Percentiles rank a stretch among this genome's conserved stretches.
Conservation (phyloP, 2,888 invertebrate genomes). For the Muscina levida region DNA sequence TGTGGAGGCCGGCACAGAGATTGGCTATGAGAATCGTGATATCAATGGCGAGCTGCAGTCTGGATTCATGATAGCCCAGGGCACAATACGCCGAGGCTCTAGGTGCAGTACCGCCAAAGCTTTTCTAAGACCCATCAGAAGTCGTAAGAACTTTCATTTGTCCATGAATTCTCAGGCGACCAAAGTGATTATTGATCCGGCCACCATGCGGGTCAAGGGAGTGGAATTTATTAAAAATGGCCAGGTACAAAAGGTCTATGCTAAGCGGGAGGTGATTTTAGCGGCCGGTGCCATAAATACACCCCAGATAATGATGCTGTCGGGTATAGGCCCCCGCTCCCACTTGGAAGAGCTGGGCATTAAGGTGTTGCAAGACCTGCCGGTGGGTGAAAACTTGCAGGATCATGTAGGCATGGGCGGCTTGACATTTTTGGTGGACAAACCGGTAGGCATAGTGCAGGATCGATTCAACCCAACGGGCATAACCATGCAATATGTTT, state of each 20-base stretch:
- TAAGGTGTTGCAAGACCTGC: constrained; percentile 86
- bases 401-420: constrained; percentile 94
- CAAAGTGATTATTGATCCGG: constrained; percentile 86
- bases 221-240: constrained; percentile 90
- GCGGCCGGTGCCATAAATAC: constrained; percentile 95
- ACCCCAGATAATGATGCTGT: constrained; percentile 94
- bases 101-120: constrained; percentile 94
- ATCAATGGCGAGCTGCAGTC: constrained; percentile 90
- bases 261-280: constrained; percentile 91
- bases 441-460: constrained; percentile 91
- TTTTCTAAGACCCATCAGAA: constrained; percentile 88
- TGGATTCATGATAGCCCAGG: constrained; percentile 91
- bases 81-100: constrained; percentile 88
- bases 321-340: constrained; percentile 88
- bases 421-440: constrained; percentile 84
- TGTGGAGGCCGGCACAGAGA: constrained; percentile 89
- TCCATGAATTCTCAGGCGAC: constrained; percentile 90
- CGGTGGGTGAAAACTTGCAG: constrained; percentile 90
- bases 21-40: constrained; percentile 91
- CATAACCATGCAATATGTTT: constrained; percentile 89
- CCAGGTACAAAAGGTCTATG: constrained; percentile 85
- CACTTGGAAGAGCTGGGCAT: constrained; percentile 87
- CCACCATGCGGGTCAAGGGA: constrained; percentile 87
- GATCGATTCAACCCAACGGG: constrained; percentile 88
- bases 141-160: constrained; percentile 89